Conservation (phyloP, 2,888 invertebrate species). For the Limnephilus auricula region DNA sequence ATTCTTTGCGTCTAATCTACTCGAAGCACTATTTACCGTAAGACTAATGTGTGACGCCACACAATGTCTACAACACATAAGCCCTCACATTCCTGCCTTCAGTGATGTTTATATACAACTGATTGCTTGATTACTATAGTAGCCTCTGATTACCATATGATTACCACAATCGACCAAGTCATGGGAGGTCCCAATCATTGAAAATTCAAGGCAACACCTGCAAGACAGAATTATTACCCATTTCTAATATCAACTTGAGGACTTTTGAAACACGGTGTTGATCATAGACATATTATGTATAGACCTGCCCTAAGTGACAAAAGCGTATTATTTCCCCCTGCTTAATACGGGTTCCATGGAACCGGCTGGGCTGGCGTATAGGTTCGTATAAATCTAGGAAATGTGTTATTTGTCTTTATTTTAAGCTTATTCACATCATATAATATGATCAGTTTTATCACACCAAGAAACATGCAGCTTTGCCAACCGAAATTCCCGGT, state of each 20-base stretch:
- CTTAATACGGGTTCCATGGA: too few relatives aligned
- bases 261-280: neutral
- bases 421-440: too few relatives aligned
- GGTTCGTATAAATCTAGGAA: too few relatives aligned
- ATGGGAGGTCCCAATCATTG: slow-evolving; percentile 37
- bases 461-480: too few relatives aligned
- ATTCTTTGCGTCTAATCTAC: neutral
- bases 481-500: too few relatives aligned
- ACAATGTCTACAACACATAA: neutral
- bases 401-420: too few relatives aligned
- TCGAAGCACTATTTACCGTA: neutral
- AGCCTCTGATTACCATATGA: slow-evolving; percentile 20
- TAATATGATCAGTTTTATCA: too few relatives aligned
- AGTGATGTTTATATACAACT: neutral
- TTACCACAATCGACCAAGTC: slow-evolving; percentile 10
- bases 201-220: slow-evolving; percentile 18
- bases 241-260: neutral
- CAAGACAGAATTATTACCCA: slow-evolving; percentile 26
- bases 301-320: too few relatives aligned
- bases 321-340: too few relatives aligned
- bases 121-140: slow-evolving; percentile 24
- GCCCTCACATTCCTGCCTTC: slow-evolving; percentile 2
- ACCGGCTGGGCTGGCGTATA: too few relatives aligned
- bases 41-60: neutral
- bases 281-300: too few relatives aligned